phyloP scores from a whole-genome alignment of 2,888 invertebrate genomes.

The Ctenicera cuprea region DNA sequence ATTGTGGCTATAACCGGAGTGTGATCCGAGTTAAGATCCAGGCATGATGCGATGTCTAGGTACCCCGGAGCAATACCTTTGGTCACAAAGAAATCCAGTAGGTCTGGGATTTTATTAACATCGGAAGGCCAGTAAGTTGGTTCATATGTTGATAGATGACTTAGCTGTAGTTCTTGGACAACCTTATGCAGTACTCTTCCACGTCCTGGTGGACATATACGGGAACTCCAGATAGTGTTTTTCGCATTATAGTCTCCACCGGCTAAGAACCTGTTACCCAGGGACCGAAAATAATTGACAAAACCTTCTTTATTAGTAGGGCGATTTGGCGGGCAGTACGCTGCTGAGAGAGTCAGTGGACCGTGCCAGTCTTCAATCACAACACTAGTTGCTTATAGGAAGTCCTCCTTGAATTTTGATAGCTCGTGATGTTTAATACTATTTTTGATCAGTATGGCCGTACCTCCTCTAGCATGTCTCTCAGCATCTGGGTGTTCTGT shows the following conservation, averaged over 20 bases:
- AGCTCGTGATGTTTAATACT: conserved; percentile 52
- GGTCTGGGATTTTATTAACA: conserved; percentile 22
- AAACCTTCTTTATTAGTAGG: conserved; percentile 47
- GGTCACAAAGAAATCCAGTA: conserved; percentile 34
- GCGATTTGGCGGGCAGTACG: conserved; percentile 55
- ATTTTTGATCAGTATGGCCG: conserved; percentile 50
- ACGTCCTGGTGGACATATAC: conserved; percentile 28
- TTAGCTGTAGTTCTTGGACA: conserved; percentile 21
- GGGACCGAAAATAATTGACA: conserved; percentile 25
- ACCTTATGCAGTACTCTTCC: conserved; percentile 20
- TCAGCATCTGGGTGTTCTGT: conserved; percentile 30
- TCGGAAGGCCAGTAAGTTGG: conserved; percentile 42
- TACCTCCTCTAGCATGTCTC: conserved; percentile 38
- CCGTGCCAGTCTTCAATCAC: conserved; percentile 36
- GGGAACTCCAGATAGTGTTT: conserved; percentile 19
- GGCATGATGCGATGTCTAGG: conserved; percentile 38
- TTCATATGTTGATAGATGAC: conserved; percentile 26
- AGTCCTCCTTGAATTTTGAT: conserved; percentile 45
- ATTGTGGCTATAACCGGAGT: conserved; percentile 53
- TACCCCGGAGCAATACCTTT: conserved; percentile 32
- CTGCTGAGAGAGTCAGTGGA: conserved; percentile 42
- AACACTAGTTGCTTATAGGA: conserved; percentile 47
- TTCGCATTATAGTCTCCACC: conserved; percentile 33
- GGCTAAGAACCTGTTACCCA: conserved; percentile 32
- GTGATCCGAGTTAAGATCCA: conserved; percentile 58